These are phyloP conservation scores for Trachelus iudaicus DNA, from an alignment of 2,888 invertebrate species.

Conservation along the genomic window DNA sequence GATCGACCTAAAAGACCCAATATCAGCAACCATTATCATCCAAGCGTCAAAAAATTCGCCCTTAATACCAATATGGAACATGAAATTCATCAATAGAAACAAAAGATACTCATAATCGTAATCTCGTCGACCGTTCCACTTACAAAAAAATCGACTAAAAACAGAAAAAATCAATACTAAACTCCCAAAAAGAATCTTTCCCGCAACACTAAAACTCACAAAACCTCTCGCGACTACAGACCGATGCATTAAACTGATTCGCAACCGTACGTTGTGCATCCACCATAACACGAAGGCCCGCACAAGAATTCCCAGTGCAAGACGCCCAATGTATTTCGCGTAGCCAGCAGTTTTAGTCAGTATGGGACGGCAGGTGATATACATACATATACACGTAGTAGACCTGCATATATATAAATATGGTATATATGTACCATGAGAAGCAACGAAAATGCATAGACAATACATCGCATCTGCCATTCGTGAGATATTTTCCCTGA, in stretches of 20 bases:
- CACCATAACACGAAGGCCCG: neutral
- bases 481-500: constrained; percentile 32
- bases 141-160: neutral
- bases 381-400: neutral
- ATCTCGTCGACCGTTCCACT: neutral
- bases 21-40: neutral
- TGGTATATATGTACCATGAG: neutral
- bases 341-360: too few relatives aligned
- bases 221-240: neutral
- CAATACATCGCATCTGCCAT: constrained; percentile 36
- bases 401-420: neutral
- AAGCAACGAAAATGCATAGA: constrained; percentile 13
- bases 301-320: neutral
- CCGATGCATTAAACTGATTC: neutral
- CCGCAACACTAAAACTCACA: neutral
- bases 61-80: neutral
- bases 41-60: neutral
- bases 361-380: neutral
- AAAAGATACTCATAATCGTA: neutral
- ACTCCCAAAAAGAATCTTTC: neutral
- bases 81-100: neutral
- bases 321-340: neutral
- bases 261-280: neutral
- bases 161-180: neutral
- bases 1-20: neutral